Conservation (phyloP, 2,888 invertebrate species). For the Meliscaeva auricollis region DNA sequence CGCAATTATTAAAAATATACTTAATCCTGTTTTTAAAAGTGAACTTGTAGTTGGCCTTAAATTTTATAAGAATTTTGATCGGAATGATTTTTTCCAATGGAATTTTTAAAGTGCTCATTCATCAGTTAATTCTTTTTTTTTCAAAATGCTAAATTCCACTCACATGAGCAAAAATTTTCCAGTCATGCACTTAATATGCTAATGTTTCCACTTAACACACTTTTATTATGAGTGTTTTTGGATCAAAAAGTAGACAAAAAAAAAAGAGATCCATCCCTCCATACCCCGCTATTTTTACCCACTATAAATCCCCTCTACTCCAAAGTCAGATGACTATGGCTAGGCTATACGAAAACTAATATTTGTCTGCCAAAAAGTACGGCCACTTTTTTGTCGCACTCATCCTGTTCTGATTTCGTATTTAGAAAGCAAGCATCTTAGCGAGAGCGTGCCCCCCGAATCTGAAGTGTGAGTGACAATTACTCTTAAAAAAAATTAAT, state of each 20-base stretch:
- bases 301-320: constrained; percentile 7
- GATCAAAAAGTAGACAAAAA: neutral
- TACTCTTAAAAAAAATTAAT: constrained; percentile 32
- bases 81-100: too few relatives aligned
- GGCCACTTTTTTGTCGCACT: constrained; percentile 69
- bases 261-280: neutral
- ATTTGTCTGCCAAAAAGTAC: constrained; percentile 59
- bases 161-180: constrained; percentile 12
- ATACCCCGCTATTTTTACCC: constrained; percentile 2
- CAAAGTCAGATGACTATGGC: neutral
- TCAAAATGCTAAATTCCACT: too few relatives aligned
- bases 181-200: neutral
- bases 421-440: constrained; percentile 73
- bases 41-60: too few relatives aligned
- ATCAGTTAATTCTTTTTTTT: too few relatives aligned
- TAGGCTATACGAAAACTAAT: neutral
- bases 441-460: constrained; percentile 74
- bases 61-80: too few relatives aligned
- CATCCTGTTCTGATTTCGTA: constrained; percentile 70
- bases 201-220: constrained; percentile 11
- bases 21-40: too few relatives aligned
- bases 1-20: too few relatives aligned
- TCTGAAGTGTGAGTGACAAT: constrained; percentile 75
- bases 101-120: too few relatives aligned
- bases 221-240: constrained; percentile 22